phyloP scores from a whole-genome alignment of 2,797 vertebrate species.

The Falco novaeseelandiae region DNA sequence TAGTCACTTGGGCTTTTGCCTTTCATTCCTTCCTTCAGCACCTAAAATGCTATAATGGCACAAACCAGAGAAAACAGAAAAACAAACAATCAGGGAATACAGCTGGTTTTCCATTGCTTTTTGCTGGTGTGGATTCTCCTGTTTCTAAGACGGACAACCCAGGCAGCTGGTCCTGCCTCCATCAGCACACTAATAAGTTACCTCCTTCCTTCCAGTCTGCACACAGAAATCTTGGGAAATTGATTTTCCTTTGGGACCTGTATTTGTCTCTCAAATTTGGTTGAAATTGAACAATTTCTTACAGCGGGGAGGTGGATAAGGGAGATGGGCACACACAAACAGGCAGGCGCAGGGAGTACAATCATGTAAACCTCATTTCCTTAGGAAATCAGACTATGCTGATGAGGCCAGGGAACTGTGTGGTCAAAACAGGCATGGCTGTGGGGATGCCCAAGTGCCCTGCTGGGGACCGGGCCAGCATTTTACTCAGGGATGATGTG shows the following conservation, averaged over 20 bases:
- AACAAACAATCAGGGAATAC: not conserved
- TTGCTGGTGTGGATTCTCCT: not conserved
- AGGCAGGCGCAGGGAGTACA: not conserved
- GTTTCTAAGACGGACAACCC: not conserved
- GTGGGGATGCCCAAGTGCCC: fast-evolving
- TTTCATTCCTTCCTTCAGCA: not conserved
- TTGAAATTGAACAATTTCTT: not conserved
- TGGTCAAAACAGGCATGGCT: not conserved
- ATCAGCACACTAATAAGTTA: not conserved
- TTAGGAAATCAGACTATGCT: not conserved
- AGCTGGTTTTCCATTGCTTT: not conserved
- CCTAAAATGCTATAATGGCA: not conserved
- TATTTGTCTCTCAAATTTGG: not conserved
- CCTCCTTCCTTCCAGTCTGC: not conserved
- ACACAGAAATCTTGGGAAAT: not conserved
- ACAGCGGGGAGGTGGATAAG: not conserved
- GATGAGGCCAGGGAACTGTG: not conserved
- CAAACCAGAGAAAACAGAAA: not conserved
- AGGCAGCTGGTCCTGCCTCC: not conserved
- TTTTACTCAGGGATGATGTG: fast-evolving
- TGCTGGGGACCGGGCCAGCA: fast-evolving
- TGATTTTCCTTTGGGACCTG: not conserved
- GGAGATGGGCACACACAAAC: not conserved
- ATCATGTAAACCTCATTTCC: not conserved
- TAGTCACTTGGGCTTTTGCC: not conserved